Percentiles rank a stretch among this genome's conserved stretches.
Conservation (phyloP, 2,888 invertebrate genomes). For the Anthophora plumipes region DNA sequence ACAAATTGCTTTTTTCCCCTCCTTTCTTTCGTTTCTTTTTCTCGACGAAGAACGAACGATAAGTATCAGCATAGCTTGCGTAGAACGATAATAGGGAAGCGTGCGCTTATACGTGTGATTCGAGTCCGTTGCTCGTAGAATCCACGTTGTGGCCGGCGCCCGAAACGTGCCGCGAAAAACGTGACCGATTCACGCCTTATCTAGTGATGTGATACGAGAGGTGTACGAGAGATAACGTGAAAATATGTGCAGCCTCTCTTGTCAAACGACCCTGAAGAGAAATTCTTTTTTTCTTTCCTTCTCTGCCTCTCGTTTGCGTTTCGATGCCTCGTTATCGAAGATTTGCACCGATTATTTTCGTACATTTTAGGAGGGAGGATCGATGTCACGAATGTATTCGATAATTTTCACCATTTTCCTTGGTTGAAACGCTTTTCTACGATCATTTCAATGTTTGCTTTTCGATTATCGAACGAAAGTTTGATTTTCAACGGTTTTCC, state of each 20-base stretch:
- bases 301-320: background rate
- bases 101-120: conserved; percentile 44
- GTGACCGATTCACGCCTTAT: conserved; percentile 64
- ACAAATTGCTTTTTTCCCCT: conserved; percentile 36
- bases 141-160: conserved; percentile 54
- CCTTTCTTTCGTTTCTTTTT: conserved; percentile 31
- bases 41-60: conserved; percentile 33
- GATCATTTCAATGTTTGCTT: no score
- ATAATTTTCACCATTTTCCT: background rate
- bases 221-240: conserved; percentile 61
- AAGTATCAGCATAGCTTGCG: conserved; percentile 49
- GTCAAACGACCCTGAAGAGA: background rate
- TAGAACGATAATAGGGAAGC: conserved; percentile 41
- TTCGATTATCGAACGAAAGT: no score
- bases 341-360: background rate
- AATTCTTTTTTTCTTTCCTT: background rate
- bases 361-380: background rate
- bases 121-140: conserved; percentile 45
- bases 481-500: no score
- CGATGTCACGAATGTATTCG: background rate
- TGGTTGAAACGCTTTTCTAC: no score
- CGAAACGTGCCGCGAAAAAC: conserved; percentile 64
- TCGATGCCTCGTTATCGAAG: background rate
- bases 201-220: conserved; percentile 60
- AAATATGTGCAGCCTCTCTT: conserved; percentile 59